Base-by-base conservation (phyloP, 1,140 invertebrate genomes). In the Campodea augens region DNA sequence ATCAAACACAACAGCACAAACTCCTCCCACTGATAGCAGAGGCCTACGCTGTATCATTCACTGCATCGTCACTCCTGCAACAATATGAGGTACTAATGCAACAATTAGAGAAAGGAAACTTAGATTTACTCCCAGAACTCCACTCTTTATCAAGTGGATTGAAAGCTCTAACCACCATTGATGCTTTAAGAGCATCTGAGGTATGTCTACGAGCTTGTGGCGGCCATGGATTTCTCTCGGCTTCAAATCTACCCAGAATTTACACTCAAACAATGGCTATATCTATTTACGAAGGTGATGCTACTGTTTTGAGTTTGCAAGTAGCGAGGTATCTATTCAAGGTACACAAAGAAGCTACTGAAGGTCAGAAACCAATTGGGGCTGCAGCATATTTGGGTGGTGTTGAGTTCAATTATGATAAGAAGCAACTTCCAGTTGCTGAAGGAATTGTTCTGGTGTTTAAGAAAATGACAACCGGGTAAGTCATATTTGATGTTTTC, bases 1-100 rank as follows among this genome's bases (percentile, higher is more conserved):
- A 89, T 57, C 73, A 86, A 48, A 91, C 89, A 1, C 91, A 96
- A 58, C 89, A 93, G 59, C 77, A 87, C 53, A 91, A 91, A 61
- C 51, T 96, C 5, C 80, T 95, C 47, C 82, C 87, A 1, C 66
- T 76, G 48, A 71, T 95, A 19, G 78, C 87, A 3, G 69, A 79
- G 1, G 72, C 73, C 38, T 79, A 89, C 58, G 83, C 82, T 0
- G 78, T 86, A 49, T 70, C 70, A 32, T 74, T 81, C 49, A 69
- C 77, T 37, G 79, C 83, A 1, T 69, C 69, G 37, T 75, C 76
- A 66, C 64, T 88, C 20, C 84, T 80, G 76, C 69, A 80, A 38
- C 74, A 84, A 62, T 92, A 91, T 59, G 80, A 82, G 52, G 73
- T 73, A 49, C 77, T 89, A 3, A 78, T 75, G 0, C 70, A 74